phyloP scores from a whole-genome alignment of 2,797 vertebrate species.

The Tiaroga cobitis region DNA sequence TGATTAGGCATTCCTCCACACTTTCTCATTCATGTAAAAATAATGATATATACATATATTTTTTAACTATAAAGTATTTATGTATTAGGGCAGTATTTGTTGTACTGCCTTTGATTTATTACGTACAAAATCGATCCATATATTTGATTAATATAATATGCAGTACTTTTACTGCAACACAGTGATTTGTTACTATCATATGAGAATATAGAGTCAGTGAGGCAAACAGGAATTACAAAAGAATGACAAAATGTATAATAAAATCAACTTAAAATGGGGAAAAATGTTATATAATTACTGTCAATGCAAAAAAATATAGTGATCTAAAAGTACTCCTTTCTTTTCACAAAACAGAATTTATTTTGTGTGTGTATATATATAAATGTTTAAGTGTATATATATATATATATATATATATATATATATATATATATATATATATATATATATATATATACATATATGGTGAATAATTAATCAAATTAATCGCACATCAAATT shows the following conservation, averaged over 20 bases:
- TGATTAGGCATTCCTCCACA: background rate
- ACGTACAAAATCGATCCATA: background rate
- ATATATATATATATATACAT: no score
- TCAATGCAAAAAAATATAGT: background rate
- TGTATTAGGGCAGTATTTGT: background rate
- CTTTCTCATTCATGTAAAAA: no score
- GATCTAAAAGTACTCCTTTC: background rate
- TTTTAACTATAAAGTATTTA: background rate
- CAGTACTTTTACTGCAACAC: no score
- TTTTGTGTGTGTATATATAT: no score
- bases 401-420: no score
- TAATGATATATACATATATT: background rate
- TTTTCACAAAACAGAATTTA: no score
- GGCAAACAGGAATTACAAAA: background rate
- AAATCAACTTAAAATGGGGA: background rate
- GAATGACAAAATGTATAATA: background rate
- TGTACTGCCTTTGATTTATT: background rate
- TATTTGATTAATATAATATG: background rate
- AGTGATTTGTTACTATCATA: background rate
- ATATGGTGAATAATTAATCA: no score
- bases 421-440: no score
- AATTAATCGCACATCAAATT: no score
- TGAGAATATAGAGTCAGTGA: background rate
- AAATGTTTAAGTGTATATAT: no score
- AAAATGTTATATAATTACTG: background rate